Base-by-base conservation (phyloP, 2,888 invertebrate genomes). In the Tenodera sinensis region DNA sequence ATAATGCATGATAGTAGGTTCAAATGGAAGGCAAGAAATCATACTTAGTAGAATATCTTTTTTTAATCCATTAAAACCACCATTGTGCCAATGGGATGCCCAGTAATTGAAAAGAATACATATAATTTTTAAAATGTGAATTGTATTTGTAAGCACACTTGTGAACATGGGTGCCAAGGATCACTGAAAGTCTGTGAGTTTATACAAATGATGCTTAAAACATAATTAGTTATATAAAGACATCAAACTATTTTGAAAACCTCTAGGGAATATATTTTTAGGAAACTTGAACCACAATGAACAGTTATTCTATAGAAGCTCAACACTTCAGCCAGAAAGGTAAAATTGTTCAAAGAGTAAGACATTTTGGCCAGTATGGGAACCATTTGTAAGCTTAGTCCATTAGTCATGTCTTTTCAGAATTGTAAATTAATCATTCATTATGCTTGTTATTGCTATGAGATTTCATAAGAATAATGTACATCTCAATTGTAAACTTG, bases 81-180 rank as follows among this genome's bases (percentile, higher is more conserved):
- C 87, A 83, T 83, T 87, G 87, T 87, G 87, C 87, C 87, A 87
- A 83, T 87, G 83, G 30, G 42, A 34, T 28, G 83, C 87, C 15
- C 87, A 47, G 34, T 71, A 71, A 71, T 71, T 71, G 54, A 71
- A 71, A 54, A 71, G 54, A 71, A 71, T 71, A 71, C 54, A 71
- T 71, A 71, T 71, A 71, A 71, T 71, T 71, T 71, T 71, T 71
- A 71, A 71, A 71, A 42, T 42, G 42, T 83, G 83, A 83, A 83
- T 28, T 83, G 27, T 28, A 28, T 83, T 83, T 28, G 27, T 28
- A 83, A 83, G n/a, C 28, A 28, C 83, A 83, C 28, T 14, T 81
- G 54, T 30, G 27, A 85, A 71, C 47, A 71, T 28, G 85, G 85
- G 54, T 85, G 85, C 54, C 85, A 85, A 84, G 84, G 84, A 30